A percentile compares a stretch with the other conserved stretches of the same genome.
Conservation (phyloP, 2,797 vertebrate genomes). For the Alectoris magna region DNA sequence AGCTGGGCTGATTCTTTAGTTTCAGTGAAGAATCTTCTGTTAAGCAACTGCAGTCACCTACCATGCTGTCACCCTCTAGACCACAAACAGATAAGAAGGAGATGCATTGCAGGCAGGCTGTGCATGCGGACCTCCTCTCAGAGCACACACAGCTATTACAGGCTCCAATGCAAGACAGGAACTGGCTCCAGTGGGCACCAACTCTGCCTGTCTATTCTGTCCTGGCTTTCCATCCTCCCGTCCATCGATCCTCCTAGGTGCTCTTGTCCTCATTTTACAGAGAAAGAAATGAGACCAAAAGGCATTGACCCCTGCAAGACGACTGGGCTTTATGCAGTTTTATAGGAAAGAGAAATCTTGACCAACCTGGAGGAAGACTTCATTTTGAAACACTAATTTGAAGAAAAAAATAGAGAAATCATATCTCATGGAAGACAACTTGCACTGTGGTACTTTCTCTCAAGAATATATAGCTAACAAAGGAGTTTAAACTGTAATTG, state of each 20-base stretch:
- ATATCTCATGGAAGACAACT: background rate
- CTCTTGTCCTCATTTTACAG: background rate
- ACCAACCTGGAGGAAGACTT: background rate
- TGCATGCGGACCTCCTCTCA: background rate
- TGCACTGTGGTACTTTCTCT: background rate
- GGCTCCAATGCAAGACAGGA: background rate
- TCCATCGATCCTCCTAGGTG: background rate
- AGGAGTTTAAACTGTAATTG: background rate
- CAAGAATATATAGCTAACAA: background rate
- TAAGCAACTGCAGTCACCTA: fast-evolving
- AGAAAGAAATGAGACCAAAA: background rate
- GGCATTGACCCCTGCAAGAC: background rate
- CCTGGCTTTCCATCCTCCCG: fast-evolving
- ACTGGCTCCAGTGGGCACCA: background rate
- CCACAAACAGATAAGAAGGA: background rate
- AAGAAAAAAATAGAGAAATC: background rate
- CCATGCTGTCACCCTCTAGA: fast-evolving
- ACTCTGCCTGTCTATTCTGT: background rate
- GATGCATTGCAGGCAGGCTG: background rate
- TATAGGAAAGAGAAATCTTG: background rate
- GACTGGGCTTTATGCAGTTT: background rate
- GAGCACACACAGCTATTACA: background rate
- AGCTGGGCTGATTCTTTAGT: background rate
- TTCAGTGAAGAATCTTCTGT: background rate
- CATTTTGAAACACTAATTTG: background rate